These are phyloP conservation scores for Synanthedon andrenaeformis DNA, from an alignment of 2,888 invertebrate species.

Conservation along the genomic window DNA sequence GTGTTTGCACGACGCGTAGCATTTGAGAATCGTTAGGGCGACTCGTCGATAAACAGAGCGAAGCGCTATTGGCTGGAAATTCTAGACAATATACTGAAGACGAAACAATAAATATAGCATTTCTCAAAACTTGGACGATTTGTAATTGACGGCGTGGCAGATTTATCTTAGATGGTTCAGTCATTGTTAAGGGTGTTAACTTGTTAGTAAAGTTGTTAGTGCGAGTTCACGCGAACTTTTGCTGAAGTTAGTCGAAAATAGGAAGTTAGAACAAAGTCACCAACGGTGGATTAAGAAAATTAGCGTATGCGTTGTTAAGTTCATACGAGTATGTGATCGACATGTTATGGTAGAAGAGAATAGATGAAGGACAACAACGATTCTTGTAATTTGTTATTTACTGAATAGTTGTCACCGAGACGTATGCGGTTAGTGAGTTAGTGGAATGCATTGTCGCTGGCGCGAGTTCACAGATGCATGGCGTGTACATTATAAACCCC, in stretches of 20 bases:
- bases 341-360: slow-evolving; percentile 9
- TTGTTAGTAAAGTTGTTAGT: slow-evolving; percentile 59
- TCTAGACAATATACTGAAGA: slow-evolving; percentile 52
- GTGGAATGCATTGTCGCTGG: slow-evolving; percentile 66
- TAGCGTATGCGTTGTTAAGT: slow-evolving; percentile 47
- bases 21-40: slow-evolving; percentile 66
- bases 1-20: slow-evolving; percentile 61
- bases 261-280: slow-evolving; percentile 55
- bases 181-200: slow-evolving; percentile 64
- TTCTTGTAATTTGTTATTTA: slow-evolving; percentile 23
- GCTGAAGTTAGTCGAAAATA: slow-evolving; percentile 50
- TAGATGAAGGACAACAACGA: slow-evolving; percentile 6
- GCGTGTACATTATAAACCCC: slow-evolving; percentile 80
- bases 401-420: slow-evolving; percentile 38
- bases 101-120: slow-evolving; percentile 54
- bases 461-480: slow-evolving; percentile 82
- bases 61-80: slow-evolving; percentile 53
- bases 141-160: slow-evolving; percentile 58
- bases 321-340: slow-evolving; percentile 25
- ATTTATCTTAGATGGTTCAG: slow-evolving; percentile 66
- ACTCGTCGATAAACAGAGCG: slow-evolving; percentile 59
- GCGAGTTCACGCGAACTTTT: slow-evolving; percentile 59
- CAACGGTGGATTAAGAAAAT: slow-evolving; percentile 44
- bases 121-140: slow-evolving; percentile 62
- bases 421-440: slow-evolving; percentile 55